phyloP scores from a whole-genome alignment of 2,797 vertebrate genomes.

The Diplodus sargus region DNA sequence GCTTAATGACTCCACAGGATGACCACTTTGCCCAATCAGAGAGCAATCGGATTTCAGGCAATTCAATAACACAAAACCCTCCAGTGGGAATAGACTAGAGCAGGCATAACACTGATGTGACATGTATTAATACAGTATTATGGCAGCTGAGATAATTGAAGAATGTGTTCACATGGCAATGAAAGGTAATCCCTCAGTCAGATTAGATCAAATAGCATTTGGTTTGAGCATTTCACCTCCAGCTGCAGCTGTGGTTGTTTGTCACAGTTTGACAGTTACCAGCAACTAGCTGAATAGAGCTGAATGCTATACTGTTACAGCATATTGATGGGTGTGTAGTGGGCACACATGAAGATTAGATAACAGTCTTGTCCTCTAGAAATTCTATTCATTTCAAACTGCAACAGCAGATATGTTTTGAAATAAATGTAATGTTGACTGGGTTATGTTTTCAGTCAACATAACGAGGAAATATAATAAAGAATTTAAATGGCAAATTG shows the following conservation, averaged over 20 bases:
- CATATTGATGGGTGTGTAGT: neutral
- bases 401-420: too few relatives aligned
- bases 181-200: neutral
- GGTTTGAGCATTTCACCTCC: slow-evolving; percentile 20
- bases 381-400: neutral
- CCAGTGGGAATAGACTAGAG: slow-evolving; percentile 3
- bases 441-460: too few relatives aligned
- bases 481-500: too few relatives aligned
- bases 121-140: neutral
- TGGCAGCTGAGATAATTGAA: neutral
- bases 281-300: neutral
- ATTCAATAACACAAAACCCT: slow-evolving; percentile 1
- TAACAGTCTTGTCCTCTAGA: neutral
- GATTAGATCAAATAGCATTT: slow-evolving; percentile 4
- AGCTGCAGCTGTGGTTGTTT: slow-evolving; percentile 14
- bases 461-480: too few relatives aligned
- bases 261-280: neutral
- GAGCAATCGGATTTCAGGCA: neutral
- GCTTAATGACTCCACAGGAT: slow-evolving; percentile 4
- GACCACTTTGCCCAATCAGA: neutral
- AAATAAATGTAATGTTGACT: too few relatives aligned
- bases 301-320: neutral
- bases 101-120: neutral
- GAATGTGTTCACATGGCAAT: slow-evolving; percentile 1
- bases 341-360: neutral